Evolutionary conservation across 1,140 invertebrate genomes (phyloP), one percentile per base, ranked within the genome.

Genomic region (Atta colombica): DNA sequence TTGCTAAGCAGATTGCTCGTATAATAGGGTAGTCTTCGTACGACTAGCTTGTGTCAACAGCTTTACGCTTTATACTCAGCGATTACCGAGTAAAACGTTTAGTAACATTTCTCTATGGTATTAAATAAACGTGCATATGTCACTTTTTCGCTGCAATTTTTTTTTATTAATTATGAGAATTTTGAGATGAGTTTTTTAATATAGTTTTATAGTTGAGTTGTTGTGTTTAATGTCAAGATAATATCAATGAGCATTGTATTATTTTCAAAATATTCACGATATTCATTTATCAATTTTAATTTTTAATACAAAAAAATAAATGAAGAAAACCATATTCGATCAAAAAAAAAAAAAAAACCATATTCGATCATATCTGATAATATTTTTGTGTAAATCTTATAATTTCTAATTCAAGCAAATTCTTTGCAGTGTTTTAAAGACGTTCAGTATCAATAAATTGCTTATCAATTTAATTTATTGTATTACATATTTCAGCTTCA

Each of bases 1-100:
- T 66, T 90, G 77, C 77, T 90, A 91, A 91, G 77, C 82, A 90
- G 90, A 91, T 90, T 88, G 89, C 89, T 85, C 89, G 87, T 90
- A 91, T 88, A 91, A 91, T 88, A 69, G 87, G 87, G 78, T 88
- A 88, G 89, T 87, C 84, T 84, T 87, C 75, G 74, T 60, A 45
- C 61, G 81, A 88, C 75, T 78, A 88, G 89, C 84, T 90, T 85
- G 74, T 80, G 89, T 91, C 90, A 90, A 91, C 90, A 84, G 87
- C 85, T 81, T 88, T 87, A 81, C 51, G 45, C 89, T 74, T 82
- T 85, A 66, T 60, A 81, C 71, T 18, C 69, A 72, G 45, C 63
- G 89, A 91, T 91, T 90, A 91, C 74, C 69, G 77, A 77, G 82
- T 55, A 87, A 85, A 85, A 58, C 65, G 66, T 88, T 90, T 86